Evolutionary conservation across 2,888 invertebrate genomes (phyloP).

Genomic region (Tenthredo scrophulariae): DNA sequence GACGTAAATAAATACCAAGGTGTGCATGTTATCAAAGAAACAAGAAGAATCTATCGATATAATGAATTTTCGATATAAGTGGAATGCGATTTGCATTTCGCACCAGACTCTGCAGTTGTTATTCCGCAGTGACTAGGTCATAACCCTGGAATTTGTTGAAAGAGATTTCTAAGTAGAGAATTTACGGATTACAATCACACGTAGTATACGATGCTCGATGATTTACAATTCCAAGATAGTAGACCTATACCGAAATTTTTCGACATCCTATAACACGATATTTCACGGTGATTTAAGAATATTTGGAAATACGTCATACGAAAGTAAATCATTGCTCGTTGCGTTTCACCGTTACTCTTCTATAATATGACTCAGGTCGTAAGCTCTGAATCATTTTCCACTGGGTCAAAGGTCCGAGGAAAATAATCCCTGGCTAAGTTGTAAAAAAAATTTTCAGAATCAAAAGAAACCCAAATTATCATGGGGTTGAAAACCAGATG

Average conservation of each 20-base stretch:
- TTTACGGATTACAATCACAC: constrained; percentile 28
- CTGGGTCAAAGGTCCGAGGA: not conserved
- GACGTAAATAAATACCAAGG: constrained; percentile 41
- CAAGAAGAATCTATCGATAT: constrained; percentile 37
- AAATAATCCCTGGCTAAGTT: not conserved
- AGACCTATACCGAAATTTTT: not conserved
- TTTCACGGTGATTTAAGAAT: not conserved
- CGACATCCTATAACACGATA: not conserved
- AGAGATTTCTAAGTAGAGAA: constrained; percentile 29
- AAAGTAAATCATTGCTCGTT: not conserved
- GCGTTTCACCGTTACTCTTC: not conserved
- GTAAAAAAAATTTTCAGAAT: not conserved
- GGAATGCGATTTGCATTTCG: constrained; percentile 39
- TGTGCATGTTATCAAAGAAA: not conserved
- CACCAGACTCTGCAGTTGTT: constrained; percentile 35
- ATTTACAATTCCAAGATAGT: not conserved
- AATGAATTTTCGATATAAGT: constrained; percentile 44
- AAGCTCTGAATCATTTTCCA: not conserved
- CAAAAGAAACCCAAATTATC: not conserved
- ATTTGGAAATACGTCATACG: not conserved
- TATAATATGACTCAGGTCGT: not conserved
- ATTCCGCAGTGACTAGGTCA: constrained; percentile 41
- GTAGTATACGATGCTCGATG: not conserved
- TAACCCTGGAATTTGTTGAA: constrained; percentile 42
- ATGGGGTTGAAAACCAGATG: not conserved